Conservation (phyloP, 2,113 vertebrate species). For the Elephantulus edwardii region DNA sequence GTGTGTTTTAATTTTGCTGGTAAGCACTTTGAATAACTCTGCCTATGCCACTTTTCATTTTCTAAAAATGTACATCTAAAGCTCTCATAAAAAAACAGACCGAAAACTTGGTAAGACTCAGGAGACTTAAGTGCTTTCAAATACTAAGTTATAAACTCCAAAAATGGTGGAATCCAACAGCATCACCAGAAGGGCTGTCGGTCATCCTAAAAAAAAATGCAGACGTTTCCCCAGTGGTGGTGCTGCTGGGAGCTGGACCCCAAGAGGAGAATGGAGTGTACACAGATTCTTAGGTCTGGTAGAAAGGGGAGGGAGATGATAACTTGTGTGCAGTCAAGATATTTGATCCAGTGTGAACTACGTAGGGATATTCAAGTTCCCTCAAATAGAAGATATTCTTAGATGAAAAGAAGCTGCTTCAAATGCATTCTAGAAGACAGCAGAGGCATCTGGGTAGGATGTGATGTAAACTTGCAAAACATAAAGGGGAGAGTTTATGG, state of each 20-base stretch:
- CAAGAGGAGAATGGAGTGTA: conserved; percentile 33
- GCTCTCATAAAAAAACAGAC: background rate
- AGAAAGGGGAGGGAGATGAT: background rate
- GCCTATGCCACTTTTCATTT: conserved; percentile 4
- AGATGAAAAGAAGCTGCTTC: conserved; percentile 42
- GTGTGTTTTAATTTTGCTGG: background rate
- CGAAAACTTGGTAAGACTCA: conserved; percentile 10
- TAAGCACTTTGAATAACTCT: background rate
- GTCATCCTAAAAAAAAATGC: conserved; percentile 39
- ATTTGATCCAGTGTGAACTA: conserved; percentile 41
- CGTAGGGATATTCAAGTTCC: conserved; percentile 6
- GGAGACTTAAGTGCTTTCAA: conserved; percentile 37
- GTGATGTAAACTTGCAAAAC: conserved; percentile 41
- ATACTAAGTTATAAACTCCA: conserved; percentile 30
- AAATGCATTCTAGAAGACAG: conserved; percentile 54
- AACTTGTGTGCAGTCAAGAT: conserved; percentile 38
- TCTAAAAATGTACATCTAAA: conserved; percentile 2
- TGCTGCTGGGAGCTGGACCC: conserved; percentile 12
- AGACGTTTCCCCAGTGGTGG: background rate
- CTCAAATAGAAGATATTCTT: conserved; percentile 38
- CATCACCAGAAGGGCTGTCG: background rate
- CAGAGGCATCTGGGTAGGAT: background rate
- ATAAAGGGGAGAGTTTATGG: background rate
- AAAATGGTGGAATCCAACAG: conserved; percentile 2
- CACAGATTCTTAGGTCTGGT: conserved; percentile 30